Evolutionary conservation across 64 coral and sea anemone genomes (phyloP).

Genomic region (Porites australiensis): DNA sequence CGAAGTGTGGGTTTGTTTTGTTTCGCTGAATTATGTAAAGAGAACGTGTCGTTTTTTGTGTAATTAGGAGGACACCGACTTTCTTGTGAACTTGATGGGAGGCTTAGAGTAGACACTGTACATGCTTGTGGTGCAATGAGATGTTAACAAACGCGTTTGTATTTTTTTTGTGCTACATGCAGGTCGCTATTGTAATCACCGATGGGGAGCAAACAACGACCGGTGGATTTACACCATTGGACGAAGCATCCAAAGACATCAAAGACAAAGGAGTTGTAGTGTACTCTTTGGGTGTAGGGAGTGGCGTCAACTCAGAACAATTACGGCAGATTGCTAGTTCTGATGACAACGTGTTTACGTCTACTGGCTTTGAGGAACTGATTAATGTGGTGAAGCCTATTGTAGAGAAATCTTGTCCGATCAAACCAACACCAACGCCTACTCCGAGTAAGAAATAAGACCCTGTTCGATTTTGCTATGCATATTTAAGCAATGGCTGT

Average conservation of each 20-base stretch:
- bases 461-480: no score
- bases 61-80: no score
- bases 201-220: conserved; percentile 61
- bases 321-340: background rate
- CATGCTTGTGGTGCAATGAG: no score
- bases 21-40: background rate
- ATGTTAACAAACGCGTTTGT: background rate
- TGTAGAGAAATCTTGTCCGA: conserved; percentile 24
- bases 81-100: no score
- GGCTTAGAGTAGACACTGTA: background rate
- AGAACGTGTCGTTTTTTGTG: no score
- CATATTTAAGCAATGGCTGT: no score
- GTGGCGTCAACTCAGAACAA: background rate
- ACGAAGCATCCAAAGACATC: background rate
- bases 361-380: conserved; percentile 2
- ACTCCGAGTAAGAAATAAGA: no score
- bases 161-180: background rate
- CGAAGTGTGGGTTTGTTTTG: background rate
- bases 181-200: conserved; percentile 73
- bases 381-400: conserved; percentile 9
- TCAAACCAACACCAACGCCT: no score
- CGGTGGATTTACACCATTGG: background rate
- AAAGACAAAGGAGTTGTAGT: conserved; percentile 38
- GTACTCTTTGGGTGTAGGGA: conserved; percentile 9
- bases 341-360: background rate